These are phyloP conservation scores for Festucalex cinctus DNA, from an alignment of 2,113 vertebrate genomes.

Conservation along the genomic window DNA sequence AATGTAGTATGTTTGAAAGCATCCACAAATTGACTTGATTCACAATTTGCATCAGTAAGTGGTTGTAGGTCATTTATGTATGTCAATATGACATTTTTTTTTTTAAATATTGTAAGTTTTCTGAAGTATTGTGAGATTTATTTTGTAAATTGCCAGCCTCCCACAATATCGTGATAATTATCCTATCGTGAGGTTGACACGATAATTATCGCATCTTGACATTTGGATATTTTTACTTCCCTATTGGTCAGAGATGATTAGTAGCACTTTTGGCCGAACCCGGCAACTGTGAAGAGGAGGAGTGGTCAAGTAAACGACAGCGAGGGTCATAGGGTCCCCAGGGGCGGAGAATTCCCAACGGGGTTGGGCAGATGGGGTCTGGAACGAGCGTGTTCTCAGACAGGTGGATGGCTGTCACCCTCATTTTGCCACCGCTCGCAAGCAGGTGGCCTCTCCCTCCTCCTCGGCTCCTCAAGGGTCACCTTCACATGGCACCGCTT, in stretches of 20 bases:
- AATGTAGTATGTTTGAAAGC: no score
- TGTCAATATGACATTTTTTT: no score
- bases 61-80: no score
- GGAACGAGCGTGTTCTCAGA: constrained; percentile 61
- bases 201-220: no score
- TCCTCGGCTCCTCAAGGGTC: constrained; percentile 59
- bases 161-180: no score
- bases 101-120: no score
- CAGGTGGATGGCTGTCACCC: constrained; percentile 80
- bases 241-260: constrained; percentile 31
- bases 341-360: constrained; percentile 60
- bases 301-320: constrained; percentile 60
- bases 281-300: constrained; percentile 48
- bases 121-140: no score
- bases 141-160: no score
- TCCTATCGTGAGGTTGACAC: no score
- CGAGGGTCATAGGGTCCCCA: constrained; percentile 66
- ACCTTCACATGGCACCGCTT: constrained; percentile 68
- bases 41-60: no score
- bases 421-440: constrained; percentile 56
- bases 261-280: constrained; percentile 26
- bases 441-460: constrained; percentile 74
- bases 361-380: constrained; percentile 68
- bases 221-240: no score
- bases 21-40: no score